A percentile compares a stretch with the other conserved stretches of the same genome.
Conservation (phyloP, 2,797 vertebrate genomes). For the Neosilurus hyrtlii region DNA sequence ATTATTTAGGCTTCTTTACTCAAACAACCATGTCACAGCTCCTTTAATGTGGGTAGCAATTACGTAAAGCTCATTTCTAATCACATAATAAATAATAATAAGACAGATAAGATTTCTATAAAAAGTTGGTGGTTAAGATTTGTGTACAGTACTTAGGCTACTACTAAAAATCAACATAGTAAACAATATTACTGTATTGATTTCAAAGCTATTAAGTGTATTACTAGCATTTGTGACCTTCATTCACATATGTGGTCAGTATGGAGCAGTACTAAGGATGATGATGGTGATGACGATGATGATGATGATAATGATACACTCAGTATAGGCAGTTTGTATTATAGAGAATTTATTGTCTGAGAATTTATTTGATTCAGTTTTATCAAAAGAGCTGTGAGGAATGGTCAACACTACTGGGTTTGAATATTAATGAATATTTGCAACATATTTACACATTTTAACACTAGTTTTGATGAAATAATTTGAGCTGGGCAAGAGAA, state of each 20-base stretch:
- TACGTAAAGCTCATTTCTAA: not conserved
- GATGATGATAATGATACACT: too few relatives aligned
- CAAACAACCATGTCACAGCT: too few relatives aligned
- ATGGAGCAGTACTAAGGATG: not conserved
- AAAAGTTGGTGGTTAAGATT: not conserved
- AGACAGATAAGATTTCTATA: not conserved
- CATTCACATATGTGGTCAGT: not conserved
- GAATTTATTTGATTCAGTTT: slow-evolving; percentile 33
- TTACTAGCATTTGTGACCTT: slow-evolving; percentile 1
- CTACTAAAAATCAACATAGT: slow-evolving; percentile 1
- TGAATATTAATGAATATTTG: slow-evolving; percentile 50
- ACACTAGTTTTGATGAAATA: slow-evolving; percentile 32
- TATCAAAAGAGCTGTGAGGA: slow-evolving; percentile 28
- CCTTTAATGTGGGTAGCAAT: too few relatives aligned
- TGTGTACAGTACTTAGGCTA: not conserved
- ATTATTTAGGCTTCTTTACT: too few relatives aligned
- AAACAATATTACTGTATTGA: not conserved
- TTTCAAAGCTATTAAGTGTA: not conserved
- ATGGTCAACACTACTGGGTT: slow-evolving; percentile 36
- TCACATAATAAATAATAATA: not conserved
- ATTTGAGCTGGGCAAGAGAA: slow-evolving; percentile 37
- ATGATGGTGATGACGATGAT: too few relatives aligned
- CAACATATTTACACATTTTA: slow-evolving; percentile 44
- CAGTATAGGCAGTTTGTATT: slow-evolving; percentile 2
- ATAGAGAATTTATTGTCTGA: slow-evolving; percentile 4